phyloP scores from a whole-genome alignment of 2,797 vertebrate species.

The Sitta carolinensis region DNA sequence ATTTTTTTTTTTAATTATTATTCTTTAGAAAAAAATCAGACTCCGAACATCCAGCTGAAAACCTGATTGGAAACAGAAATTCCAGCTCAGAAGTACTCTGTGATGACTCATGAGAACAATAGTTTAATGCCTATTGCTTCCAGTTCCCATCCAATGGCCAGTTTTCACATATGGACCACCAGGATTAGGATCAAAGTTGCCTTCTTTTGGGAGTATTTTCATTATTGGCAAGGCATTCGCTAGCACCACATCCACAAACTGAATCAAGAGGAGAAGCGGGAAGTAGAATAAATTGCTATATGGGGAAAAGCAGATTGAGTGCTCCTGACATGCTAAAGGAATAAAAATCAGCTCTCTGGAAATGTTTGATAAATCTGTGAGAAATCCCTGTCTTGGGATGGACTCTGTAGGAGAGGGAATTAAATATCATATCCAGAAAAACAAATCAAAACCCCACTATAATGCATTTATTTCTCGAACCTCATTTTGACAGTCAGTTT shows the following conservation, averaged over 20 bases:
- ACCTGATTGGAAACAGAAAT: slow-evolving; percentile 49
- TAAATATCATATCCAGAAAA: background rate
- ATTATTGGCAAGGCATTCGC: background rate
- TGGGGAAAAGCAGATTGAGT: slow-evolving; percentile 4
- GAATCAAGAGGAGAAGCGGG: background rate
- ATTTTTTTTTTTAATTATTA: background rate
- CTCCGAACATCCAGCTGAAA: background rate
- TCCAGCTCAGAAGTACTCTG: slow-evolving; percentile 5
- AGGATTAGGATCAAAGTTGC: slow-evolving; percentile 41
- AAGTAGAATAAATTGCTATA: slow-evolving; percentile 30
- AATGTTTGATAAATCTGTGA: background rate
- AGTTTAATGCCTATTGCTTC: slow-evolving; percentile 43
- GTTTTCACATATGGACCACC: slow-evolving; percentile 47
- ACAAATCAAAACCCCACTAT: background rate
- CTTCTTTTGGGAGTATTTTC: slow-evolving; percentile 31
- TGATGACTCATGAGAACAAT: slow-evolving; percentile 39
- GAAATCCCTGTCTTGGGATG: background rate
- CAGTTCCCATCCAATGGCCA: slow-evolving; percentile 25
- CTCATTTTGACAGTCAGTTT: background rate
- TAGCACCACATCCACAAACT: background rate
- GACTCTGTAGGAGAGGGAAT: background rate
- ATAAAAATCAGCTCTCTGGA: slow-evolving; percentile 22
- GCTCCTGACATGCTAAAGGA: background rate
- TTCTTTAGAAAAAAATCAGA: background rate
- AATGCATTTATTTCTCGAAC: background rate